These are phyloP conservation scores for Pangasius macronema DNA, from an alignment of 2,797 vertebrate species.

Conservation along the genomic window DNA sequence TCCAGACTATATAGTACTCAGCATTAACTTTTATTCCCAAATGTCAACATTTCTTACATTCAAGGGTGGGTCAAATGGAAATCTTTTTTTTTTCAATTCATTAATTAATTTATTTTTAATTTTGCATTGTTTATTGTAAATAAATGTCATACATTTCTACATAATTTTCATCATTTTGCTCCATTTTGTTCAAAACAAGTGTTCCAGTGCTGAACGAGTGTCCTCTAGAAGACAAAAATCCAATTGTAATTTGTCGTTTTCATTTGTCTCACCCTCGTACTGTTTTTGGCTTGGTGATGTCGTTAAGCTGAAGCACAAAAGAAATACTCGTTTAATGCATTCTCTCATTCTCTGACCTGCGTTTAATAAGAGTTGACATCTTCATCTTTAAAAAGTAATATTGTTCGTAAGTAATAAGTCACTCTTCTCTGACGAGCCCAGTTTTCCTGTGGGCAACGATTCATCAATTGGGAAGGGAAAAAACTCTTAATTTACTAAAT, in stretches of 20 bases:
- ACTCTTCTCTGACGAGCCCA: too few relatives aligned
- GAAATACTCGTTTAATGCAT: not conserved
- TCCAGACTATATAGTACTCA: not conserved
- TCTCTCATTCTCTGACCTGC: not conserved
- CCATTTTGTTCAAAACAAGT: not conserved
- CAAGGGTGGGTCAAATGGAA: not conserved
- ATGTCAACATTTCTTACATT: not conserved
- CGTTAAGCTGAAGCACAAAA: not conserved
- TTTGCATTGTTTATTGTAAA: not conserved
- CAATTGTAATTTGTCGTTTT: not conserved
- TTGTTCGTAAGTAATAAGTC: too few relatives aligned
- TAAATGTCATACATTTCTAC: not conserved
- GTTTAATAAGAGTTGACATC: not conserved
- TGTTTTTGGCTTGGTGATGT: not conserved
- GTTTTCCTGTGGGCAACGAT: too few relatives aligned
- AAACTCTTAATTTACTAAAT: slow-evolving; percentile 3
- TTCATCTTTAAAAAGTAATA: not conserved
- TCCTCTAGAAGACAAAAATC: not conserved
- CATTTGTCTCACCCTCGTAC: not conserved
- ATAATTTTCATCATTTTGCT: not conserved
- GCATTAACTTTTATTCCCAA: not conserved
- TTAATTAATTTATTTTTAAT: not conserved
- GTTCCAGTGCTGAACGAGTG: not conserved
- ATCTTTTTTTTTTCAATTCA: not conserved
- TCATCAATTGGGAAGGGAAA: too few relatives aligned